A percentile compares a stretch with the other conserved stretches of the same genome.
Conservation (phyloP, 2,888 invertebrate species). For the Syritta pipiens region DNA sequence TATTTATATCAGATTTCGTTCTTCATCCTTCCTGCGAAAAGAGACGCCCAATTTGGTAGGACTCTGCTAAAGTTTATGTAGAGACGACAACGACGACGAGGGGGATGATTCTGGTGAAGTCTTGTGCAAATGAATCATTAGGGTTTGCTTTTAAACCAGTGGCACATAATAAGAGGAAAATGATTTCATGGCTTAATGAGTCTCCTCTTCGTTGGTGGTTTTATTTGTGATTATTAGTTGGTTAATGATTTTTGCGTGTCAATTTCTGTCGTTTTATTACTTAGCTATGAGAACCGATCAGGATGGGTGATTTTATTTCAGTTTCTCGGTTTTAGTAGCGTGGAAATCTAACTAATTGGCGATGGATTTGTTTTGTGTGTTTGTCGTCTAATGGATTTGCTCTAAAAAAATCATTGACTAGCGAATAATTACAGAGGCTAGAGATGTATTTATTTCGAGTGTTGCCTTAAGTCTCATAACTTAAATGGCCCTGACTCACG, state of each 20-base stretch:
- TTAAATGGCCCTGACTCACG: too few species aligned
- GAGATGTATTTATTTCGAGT: too few species aligned
- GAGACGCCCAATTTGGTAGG: constrained; percentile 22
- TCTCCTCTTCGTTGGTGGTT: constrained; percentile 25
- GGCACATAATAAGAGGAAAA: constrained; percentile 49
- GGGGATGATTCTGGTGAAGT: neutral
- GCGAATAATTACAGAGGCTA: too few species aligned
- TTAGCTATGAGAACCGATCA: neutral
- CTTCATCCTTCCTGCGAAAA: neutral
- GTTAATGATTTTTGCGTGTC: constrained; percentile 61
- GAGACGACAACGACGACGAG: too few species aligned
- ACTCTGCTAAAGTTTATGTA: too few species aligned
- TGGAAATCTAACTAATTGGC: constrained; percentile 5
- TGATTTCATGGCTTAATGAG: constrained; percentile 43
- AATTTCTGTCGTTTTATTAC: constrained; percentile 23
- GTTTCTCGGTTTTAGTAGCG: too few species aligned
- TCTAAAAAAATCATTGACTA: too few species aligned
- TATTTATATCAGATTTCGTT: constrained; percentile 32
- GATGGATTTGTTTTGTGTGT: neutral
- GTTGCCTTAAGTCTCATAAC: too few species aligned
- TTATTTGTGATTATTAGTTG: constrained; percentile 57
- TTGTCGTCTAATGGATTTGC: too few species aligned
- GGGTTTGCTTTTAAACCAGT: constrained; percentile 34
- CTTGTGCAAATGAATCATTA: constrained; percentile 24
- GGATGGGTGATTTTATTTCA: neutral